A percentile compares a stretch with the other conserved stretches of the same genome.
phyloP scores from a whole-genome alignment of 1,140 invertebrate species.

The Maniola jurtina region DNA sequence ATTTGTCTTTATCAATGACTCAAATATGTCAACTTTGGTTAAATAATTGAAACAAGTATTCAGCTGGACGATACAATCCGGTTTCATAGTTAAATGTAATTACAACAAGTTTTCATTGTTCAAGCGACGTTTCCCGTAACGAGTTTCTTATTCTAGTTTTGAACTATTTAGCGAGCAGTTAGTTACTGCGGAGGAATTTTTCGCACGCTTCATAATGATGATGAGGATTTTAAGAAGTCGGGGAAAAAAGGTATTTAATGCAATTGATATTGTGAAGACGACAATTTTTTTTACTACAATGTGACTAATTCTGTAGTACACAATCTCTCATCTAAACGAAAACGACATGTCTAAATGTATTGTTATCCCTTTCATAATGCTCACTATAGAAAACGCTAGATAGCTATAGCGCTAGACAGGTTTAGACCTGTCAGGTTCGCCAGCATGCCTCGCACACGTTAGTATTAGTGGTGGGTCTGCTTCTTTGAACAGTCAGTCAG shows the following conservation, averaged over 20 bases:
- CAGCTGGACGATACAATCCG: slow-evolving; percentile 7
- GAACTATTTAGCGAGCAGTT: slow-evolving; percentile 11
- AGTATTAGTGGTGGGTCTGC: too few species aligned
- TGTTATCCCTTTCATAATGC: too few species aligned
- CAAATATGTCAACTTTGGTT: slow-evolving; percentile 2
- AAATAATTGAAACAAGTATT: slow-evolving; percentile 4
- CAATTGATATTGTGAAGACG: neutral
- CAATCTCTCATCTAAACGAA: too few species aligned
- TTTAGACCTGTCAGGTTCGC: too few species aligned
- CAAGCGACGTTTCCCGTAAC: slow-evolving; percentile 24
- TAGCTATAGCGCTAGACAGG: too few species aligned
- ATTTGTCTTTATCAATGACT: neutral
- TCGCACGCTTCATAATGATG: slow-evolving; percentile 22
- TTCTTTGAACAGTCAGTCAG: too few species aligned
- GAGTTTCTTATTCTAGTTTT: slow-evolving; percentile 20
- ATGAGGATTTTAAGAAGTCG: slow-evolving; percentile 19
- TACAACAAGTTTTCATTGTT: slow-evolving; percentile 29
- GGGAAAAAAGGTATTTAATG: neutral
- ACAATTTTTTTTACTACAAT: neutral
- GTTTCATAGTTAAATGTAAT: slow-evolving; percentile 26
- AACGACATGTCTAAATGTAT: too few species aligned
- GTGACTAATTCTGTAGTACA: too few species aligned
- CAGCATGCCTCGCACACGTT: too few species aligned
- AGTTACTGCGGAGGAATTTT: slow-evolving; percentile 12
- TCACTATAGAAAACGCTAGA: too few species aligned